Base-by-base conservation (phyloP, 2,888 invertebrate genomes). In the Melangyna quadrimaculata region DNA sequence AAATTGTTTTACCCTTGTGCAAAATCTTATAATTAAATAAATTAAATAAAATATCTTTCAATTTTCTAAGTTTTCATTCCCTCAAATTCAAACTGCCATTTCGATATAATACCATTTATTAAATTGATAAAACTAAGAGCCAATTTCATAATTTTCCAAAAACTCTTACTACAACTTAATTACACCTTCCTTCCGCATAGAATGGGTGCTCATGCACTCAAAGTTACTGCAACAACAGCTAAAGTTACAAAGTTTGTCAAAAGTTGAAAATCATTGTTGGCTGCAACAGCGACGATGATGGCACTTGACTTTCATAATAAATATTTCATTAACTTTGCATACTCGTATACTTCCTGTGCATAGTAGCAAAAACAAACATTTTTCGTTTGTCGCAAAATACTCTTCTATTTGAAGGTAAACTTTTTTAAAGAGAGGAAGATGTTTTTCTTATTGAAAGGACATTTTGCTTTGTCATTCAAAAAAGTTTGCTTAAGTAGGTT, bases 301-400 rank as follows among this genome's bases (percentile, higher is more conserved):
- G 53, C 61, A 79, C 67, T 79, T 79, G 61, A 72, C 78, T 55
- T 2, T 43, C 29, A 19, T 55, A 19, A 70, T 55, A 75, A 67
- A 35, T 45, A 45, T 48, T 75, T 67, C 37, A 57, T 57, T 57
- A 48, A 48, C 37, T 43, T n/a, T 37, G 35, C 43, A 65, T 65
- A 27, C 35, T 6, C 1, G n/a, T n/a, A n/a, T n/a, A n/a, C n/a
- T n/a, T n/a, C n/a, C n/a, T n/a, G n/a, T n/a, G n/a, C n/a, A n/a
- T n/a, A n/a, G n/a, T n/a, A 17, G 22, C 32, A 48, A 17, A 22
- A 71, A n/a, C 4, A 51, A 14, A 43, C 8, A 8, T 4, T 59
- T 14, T 17, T 27, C 12, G 61, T 29, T 29, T 4, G 2, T n/a
- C 0, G 1, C 19, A 19, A 67, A 75, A 48, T 75, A 6, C 24